Evolutionary conservation across 1,140 invertebrate genomes (phyloP), one percentile per base, ranked within the genome.

Genomic region (Ceratitis capitata): DNA sequence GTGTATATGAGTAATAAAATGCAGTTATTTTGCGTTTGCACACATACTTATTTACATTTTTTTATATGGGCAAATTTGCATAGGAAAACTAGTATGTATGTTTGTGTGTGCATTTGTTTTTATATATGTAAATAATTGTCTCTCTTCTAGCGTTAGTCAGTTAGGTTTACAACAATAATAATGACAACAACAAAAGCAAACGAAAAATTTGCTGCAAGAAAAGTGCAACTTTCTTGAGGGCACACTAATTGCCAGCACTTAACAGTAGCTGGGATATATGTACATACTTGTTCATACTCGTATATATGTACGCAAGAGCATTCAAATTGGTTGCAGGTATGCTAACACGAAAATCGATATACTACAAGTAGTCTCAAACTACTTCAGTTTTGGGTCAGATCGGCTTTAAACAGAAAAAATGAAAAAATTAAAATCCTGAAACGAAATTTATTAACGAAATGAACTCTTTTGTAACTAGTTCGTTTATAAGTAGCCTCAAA

Each of bases 191-290:
- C 35, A 78, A 45, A 19, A 64, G 39, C 42, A 78, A 47, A n/a
- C n/a, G n/a, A 42, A 78, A 16, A 35, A 78, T 7, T 9, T 45
- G 32, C 19, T 19, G 69, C n/a, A 78, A 78, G 29, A 45, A 45
- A 78, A 45, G 19, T 78, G 39, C 35, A 47, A 78, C 45, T 78
- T 78, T 45, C 69, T 78, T 78, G 39, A n/a, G 6, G 16, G 39
- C 56, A 78, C 51, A 78, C 69, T 78, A 78, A 78, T 78, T 78
- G 69, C 16, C 69, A 78, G 69, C 69, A 45, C 69, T 78, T 78
- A 78, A 26, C 19, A 78, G n/a, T 35, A n/a, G n/a, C n/a, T n/a
- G n/a, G n/a, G n/a, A n/a, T n/a, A n/a, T n/a, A n/a, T n/a, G n/a
- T n/a, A n/a, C n/a, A n/a, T n/a, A n/a, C n/a, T n/a, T n/a, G n/a